Base-by-base conservation (phyloP, 2,888 invertebrate genomes). In the Caenorhabditis becei region DNA sequence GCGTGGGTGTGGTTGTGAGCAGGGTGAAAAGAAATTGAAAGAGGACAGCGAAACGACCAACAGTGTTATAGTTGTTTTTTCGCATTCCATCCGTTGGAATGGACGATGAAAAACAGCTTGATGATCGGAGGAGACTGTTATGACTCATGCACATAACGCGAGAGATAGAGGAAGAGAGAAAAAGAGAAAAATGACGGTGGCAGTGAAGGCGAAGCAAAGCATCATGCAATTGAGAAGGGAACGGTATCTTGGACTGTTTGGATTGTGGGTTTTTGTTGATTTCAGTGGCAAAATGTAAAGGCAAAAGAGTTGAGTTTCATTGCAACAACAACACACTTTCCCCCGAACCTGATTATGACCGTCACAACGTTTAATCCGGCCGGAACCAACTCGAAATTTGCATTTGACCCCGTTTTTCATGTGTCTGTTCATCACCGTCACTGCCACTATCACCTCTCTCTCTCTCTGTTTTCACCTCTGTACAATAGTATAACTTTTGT, bases 301-400 rank as follows among this genome's bases (percentile, higher is more conserved):
- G 67, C 75, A 69, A 69, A 77, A 77, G 67, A 77, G 75, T 77
- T 67, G 74, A 49, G 58, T 65, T 74, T 74, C 56, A 24, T 56
- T n/a, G 44, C 32, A 54, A 54, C 49, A 47, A n/a, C 47, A 20
- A 18, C 28, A 32, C 54, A 53, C 28, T 18, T 35, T 28, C 28
- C 61, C 61, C 32, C 62, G 14, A 37, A 53, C 54, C 47, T 59
- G 69, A 51, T 10, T 35, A 70, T 61, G 51, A 26, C 35, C 37
- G 18, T 32, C 28, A 32, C 18, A n/a, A 18, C 18, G n/a, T 47
- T 18, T 47, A 35, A 70, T 24, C 23, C 18, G 51, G 24, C 70
- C 59, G 37, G 41, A 61, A 41, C 41, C 59, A 16, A 35, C 18
- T 28, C 23, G 35, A 54, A 18, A 51, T 69, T 59, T 58, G 28